These are phyloP conservation scores for Numenius phaeopus DNA, from an alignment of 2,797 vertebrate genomes.

Conservation along the genomic window DNA sequence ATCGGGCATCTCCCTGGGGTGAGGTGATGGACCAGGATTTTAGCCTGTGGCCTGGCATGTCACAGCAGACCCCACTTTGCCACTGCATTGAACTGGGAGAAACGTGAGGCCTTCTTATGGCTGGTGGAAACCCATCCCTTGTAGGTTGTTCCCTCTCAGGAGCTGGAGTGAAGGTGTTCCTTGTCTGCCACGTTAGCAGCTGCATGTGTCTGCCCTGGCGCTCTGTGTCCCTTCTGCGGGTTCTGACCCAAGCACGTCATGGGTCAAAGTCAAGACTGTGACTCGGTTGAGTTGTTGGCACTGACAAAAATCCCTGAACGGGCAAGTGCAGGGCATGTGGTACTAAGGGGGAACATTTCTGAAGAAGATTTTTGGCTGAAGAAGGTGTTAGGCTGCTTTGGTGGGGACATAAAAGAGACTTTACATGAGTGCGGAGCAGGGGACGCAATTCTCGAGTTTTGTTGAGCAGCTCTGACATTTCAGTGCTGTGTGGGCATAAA, in stretches of 20 bases:
- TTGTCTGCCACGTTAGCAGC: neutral
- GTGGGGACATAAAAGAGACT: neutral
- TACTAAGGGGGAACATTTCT: neutral
- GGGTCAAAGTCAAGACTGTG: neutral
- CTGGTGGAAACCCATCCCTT: neutral
- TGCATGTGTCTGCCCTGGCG: rapidly evolving
- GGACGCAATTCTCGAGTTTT: rapidly evolving
- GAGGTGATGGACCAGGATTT: rapidly evolving
- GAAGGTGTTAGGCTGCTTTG: neutral
- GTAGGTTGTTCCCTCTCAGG: neutral
- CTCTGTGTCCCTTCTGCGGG: neutral
- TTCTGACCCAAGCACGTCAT: neutral
- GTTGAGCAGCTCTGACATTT: neutral
- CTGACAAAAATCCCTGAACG: rapidly evolving
- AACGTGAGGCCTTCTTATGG: rapidly evolving
- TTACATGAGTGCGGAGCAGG: rapidly evolving
- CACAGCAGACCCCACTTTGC: rapidly evolving
- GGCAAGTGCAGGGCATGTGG: rapidly evolving
- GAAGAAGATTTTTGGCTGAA: neutral
- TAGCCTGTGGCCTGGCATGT: rapidly evolving
- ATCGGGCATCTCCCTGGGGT: neutral
- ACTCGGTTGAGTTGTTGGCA: rapidly evolving
- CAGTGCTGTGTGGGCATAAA: neutral
- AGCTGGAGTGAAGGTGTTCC: neutral
- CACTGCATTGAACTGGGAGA: neutral